Base-by-base conservation (phyloP, 2,797 vertebrate genomes). In the Acanthurus leucopareius region DNA sequence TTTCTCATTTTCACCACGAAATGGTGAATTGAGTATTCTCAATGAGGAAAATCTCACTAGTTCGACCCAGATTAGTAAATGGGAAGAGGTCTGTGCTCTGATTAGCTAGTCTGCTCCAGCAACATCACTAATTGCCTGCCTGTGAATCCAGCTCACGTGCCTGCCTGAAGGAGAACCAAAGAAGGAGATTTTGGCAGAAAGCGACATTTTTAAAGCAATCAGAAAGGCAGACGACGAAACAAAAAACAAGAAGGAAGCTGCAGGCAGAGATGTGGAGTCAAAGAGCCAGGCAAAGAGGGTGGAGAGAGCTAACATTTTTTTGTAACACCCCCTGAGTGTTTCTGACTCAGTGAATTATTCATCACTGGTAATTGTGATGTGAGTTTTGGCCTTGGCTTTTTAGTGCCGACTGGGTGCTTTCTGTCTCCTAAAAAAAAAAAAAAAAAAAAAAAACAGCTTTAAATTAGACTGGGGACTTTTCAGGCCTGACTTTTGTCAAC, bases 281-380 rank as follows among this genome's bases (percentile, higher is more conserved):
- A 70, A 83, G 56, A 84, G 28, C 28, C 28, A 32, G 28, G 28
- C 28, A 32, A 58, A 51, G 19, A 58, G 53, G 20, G 66, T 4
- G 47, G 49, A 61, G 63, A 69, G 59, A 73, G 61, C 42, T 67
- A 60, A 69, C 66, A 35, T 69, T 84, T 82, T 48, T 85, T 72
- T 71, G 54, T 56, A 79, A 80, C 78, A 56, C 63, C 79, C 73
- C 49, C 69, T 77, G 59, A 85, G 70, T 86, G 72, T 77, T 83
- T 86, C 88, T 83, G 82, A 75, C 72, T 79, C 7, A 3, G 73
- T 86, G 73, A 91, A 88, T 89, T 86, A 92, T 91, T 90, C 77
- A 88, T 86, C 15, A 2, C 51, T 74, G 64, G 68, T 90, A 90
- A 88, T 87, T 90, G 81, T 74, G 82, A 80, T 79, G 80, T 62